phyloP scores from a whole-genome alignment of 1,140 invertebrate genomes.

The Drosophila nebulosa region DNA sequence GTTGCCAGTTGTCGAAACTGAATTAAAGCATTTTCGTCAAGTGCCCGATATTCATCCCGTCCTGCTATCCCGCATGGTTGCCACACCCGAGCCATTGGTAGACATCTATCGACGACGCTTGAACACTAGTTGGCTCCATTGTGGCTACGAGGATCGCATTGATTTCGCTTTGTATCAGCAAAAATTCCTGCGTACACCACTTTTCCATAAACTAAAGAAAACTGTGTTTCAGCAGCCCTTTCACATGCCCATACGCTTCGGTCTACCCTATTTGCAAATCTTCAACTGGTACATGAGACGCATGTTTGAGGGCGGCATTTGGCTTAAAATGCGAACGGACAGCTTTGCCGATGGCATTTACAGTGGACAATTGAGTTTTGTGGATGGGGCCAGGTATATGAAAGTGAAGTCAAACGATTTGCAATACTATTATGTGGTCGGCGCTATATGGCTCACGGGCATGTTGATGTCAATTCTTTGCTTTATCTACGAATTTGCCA shows the following conservation, averaged over 20 bases:
- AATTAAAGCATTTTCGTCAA: constrained; percentile 5
- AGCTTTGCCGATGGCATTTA: constrained; percentile 42
- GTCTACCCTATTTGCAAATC: constrained; percentile 46
- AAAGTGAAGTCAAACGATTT: constrained; percentile 53
- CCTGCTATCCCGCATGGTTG: constrained; percentile 26
- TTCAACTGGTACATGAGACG: constrained; percentile 53
- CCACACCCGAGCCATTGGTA: constrained; percentile 29
- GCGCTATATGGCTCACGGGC: constrained; percentile 39
- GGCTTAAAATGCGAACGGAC: constrained; percentile 50
- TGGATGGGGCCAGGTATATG: constrained; percentile 20
- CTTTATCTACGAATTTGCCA: constrained; percentile 21
- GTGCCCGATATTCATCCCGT: constrained; percentile 37
- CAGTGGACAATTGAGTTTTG: constrained; percentile 45
- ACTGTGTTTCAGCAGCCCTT: constrained; percentile 50
- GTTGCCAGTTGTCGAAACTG: constrained; percentile 33
- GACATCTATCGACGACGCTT: constrained; percentile 34
- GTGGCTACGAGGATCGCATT: constrained; percentile 47
- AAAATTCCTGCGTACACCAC: constrained; percentile 39
- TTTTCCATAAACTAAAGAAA: constrained; percentile 44
- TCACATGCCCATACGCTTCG: constrained; percentile 45
- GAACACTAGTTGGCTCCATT: constrained; percentile 49
- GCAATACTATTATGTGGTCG: constrained; percentile 49
- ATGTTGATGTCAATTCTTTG: constrained; percentile 25
- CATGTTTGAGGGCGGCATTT: constrained; percentile 56
- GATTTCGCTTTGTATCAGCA: constrained; percentile 59